Evolutionary conservation across 2,797 vertebrate species (phyloP), one percentile per base, ranked within the genome.

Genomic region (Eulemur mongoz): DNA sequence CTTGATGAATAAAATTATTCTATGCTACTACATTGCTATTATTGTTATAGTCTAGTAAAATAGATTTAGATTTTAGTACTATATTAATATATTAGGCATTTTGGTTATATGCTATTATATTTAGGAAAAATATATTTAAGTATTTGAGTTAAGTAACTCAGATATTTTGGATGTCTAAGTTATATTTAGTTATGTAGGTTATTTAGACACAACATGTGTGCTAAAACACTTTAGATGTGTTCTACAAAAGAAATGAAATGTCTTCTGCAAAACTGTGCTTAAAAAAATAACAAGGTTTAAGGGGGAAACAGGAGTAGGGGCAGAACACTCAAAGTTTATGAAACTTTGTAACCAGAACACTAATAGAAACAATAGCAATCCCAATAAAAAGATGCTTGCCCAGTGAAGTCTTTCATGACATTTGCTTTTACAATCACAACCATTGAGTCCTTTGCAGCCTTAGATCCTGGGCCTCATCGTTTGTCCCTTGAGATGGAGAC

Each of bases 1-100:
- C 89, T 57, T 76, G 11, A 95, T 84, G 35, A 78, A 83, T 35
- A 69, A 63, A 94, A 89, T 87, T 54, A 89, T 91, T 91, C 81
- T 82, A 78, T 91, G 79, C 1, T 50, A 70, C 1, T n/a, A 70
- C 40, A 78, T 84, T 69, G 23, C 10, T 67, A 72, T 59, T 52
- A 63, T 22, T 88, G 30, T 17, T 90, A 85, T 72, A 75, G 15
- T 89, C 18, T 48, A n/a, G 40, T 65, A 38, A 78, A 91, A 93
- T 2, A 65, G 25, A 59, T 70, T 63, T 70, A 83, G 23, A 1
- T 83, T 6, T 91, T 76, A 81, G 43, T 27, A 85, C 14, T 92
- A 40, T 73, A n/a, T 92, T 78, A 81, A 38, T 43, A 43, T 50
- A 57, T 59, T 95, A 61, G 11, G 2, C 15, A 88, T 93, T 73